Evolutionary conservation across 1,140 invertebrate species (phyloP).

Genomic region (Rhyzopertha dominica): DNA sequence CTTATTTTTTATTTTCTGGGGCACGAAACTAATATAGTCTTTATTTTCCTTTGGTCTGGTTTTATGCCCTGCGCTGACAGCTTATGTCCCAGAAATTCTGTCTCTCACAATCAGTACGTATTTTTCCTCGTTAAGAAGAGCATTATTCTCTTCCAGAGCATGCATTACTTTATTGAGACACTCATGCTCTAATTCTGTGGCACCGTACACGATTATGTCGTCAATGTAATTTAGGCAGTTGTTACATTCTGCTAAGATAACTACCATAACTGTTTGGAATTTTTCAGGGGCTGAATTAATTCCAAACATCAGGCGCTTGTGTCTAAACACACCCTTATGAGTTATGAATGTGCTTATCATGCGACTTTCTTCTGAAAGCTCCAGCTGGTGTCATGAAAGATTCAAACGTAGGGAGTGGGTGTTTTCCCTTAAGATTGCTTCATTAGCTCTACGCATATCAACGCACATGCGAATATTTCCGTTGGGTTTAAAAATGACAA

Average conservation of each 20-base stretch:
- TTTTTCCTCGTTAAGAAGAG: constrained; percentile 30
- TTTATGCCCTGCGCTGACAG: constrained; percentile 19
- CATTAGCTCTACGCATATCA: constrained; percentile 32
- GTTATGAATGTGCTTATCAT: constrained; percentile 44
- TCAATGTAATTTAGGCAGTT: constrained; percentile 21
- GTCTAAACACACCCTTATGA: constrained; percentile 37
- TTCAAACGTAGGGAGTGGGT: constrained; percentile 32
- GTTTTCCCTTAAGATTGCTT: constrained; percentile 31
- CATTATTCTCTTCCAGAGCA: constrained; percentile 15
- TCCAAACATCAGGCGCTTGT: constrained; percentile 39
- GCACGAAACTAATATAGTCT: constrained; percentile 18
- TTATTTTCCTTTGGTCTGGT: constrained; percentile 16
- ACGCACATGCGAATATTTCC: constrained; percentile 34
- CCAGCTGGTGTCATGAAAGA: constrained; percentile 24
- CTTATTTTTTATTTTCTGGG: constrained; percentile 22
- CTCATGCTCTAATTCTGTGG: constrained; percentile 15
- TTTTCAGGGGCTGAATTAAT: constrained; percentile 20
- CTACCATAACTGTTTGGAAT: constrained; percentile 16
- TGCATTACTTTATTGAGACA: constrained; percentile 13
- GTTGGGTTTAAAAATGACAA: constrained; percentile 25
- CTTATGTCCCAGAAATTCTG: constrained; percentile 21
- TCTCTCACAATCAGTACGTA: constrained; percentile 19
- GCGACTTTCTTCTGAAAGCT: constrained; percentile 22
- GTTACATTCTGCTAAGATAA: constrained; percentile 5
- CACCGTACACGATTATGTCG: constrained; percentile 18